These are phyloP conservation scores for Cephus spinipes DNA, from an alignment of 2,888 invertebrate genomes.

Conservation along the genomic window DNA sequence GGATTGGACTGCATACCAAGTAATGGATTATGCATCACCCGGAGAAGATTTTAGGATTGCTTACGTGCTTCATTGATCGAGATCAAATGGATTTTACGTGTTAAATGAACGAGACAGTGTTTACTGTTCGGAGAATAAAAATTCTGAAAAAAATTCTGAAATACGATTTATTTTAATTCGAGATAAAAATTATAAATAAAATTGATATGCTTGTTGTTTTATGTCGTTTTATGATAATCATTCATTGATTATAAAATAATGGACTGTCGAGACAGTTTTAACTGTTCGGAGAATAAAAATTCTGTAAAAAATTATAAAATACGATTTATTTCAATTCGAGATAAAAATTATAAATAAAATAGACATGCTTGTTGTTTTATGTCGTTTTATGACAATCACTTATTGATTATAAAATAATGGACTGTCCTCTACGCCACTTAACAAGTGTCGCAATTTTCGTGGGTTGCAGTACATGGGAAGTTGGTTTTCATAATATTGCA, in stretches of 20 bases:
- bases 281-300: no score
- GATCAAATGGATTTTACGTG: not conserved
- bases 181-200: not conserved
- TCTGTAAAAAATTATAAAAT: not conserved
- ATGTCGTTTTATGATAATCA: not conserved
- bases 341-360: not conserved
- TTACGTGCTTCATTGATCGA: not conserved
- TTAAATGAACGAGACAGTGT: not conserved
- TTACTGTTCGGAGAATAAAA: not conserved
- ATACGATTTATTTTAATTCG: not conserved
- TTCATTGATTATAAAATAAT: constrained; percentile 21
- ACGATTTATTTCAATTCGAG: not conserved
- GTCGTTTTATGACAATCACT: not conserved
- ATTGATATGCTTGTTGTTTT: not conserved
- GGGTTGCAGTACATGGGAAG: constrained; percentile 48
- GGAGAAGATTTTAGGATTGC: not conserved
- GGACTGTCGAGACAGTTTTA: constrained; percentile 23
- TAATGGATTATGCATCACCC: not conserved
- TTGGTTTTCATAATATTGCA: constrained; percentile 41
- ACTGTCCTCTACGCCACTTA: constrained; percentile 28
- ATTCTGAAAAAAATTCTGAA: not conserved
- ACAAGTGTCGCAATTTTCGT: constrained; percentile 34
- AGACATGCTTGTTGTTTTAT: not conserved
- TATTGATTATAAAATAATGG: constrained; percentile 28
- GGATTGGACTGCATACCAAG: constrained; percentile 39